Evolutionary conservation across 1,140 invertebrate genomes (phyloP).

Genomic region (Drosophila seguyi): DNA sequence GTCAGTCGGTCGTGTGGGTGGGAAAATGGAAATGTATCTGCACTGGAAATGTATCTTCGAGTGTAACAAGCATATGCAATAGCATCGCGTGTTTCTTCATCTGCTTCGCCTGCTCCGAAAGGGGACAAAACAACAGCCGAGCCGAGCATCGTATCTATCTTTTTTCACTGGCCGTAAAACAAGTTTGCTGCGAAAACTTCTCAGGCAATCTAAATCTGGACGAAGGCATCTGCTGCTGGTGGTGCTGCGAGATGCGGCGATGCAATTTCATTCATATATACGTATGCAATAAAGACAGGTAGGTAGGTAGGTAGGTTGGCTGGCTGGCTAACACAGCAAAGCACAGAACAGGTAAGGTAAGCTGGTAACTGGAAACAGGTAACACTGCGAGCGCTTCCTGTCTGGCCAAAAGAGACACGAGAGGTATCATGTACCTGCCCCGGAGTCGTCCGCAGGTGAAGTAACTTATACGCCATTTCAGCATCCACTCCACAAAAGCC

Average conservation of each 20-base stretch:
- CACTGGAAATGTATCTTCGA: conserved; percentile 53
- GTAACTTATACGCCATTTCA: conserved; percentile 74
- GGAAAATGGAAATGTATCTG: conserved; percentile 42
- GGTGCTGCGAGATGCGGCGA: conserved; percentile 29
- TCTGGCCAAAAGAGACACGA: conserved; percentile 58
- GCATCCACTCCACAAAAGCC: conserved; percentile 22
- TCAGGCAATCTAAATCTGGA: conserved; percentile 64
- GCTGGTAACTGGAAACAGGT: conserved; percentile 23
- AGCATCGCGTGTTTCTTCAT: conserved; percentile 48
- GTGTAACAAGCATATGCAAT: conserved; percentile 60
- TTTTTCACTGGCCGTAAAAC: conserved; percentile 54
- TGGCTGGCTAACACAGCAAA: no score
- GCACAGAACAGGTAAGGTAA: conserved; percentile 5
- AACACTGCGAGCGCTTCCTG: conserved; percentile 71
- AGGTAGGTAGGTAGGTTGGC: neutral
- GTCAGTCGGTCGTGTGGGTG: conserved; percentile 24
- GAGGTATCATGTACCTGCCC: conserved; percentile 71
- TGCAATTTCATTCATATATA: conserved; percentile 77
- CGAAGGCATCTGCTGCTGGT: conserved; percentile 47
- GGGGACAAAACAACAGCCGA: conserved; percentile 45
- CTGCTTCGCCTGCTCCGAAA: conserved; percentile 6
- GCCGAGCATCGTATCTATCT: conserved; percentile 13
- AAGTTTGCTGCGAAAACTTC: conserved; percentile 77
- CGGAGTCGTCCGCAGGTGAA: conserved; percentile 70
- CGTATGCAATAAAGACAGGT: conserved; percentile 58